These are phyloP conservation scores for Malurus alboscapulatus DNA, from an alignment of 2,113 vertebrate genomes.

Conservation along the genomic window DNA sequence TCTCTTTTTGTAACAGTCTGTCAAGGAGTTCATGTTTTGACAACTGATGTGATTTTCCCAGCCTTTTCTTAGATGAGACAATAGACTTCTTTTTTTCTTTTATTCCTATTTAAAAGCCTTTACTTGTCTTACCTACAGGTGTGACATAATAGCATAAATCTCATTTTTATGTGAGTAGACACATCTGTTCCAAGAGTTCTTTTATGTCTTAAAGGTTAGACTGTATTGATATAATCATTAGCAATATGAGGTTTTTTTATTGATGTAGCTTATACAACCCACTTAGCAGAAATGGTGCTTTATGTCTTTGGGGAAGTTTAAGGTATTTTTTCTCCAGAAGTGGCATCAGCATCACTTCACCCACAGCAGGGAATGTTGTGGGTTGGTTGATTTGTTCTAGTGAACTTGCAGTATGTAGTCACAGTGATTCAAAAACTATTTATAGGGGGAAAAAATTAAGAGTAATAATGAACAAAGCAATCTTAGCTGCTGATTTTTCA, in stretches of 20 bases:
- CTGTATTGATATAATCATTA: neutral
- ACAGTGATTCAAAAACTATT: neutral
- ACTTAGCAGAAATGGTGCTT: neutral
- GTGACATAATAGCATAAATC: neutral
- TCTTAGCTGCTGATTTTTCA: neutral
- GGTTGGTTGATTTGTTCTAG: neutral
- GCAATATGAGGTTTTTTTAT: neutral
- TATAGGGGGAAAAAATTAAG: neutral
- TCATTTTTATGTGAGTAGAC: neutral
- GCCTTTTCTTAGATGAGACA: neutral
- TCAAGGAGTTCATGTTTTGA: neutral
- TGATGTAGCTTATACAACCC: neutral
- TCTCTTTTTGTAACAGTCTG: neutral
- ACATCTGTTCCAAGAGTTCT: neutral
- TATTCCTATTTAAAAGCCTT: neutral
- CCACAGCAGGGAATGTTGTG: neutral
- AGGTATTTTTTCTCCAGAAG: neutral
- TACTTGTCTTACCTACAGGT: neutral
- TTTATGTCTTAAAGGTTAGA: neutral
- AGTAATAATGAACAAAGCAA: neutral
- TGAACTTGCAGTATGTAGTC: neutral
- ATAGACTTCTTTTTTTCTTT: neutral
- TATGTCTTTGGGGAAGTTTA: neutral
- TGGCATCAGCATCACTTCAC: neutral
- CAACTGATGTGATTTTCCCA: neutral